Base-by-base conservation (phyloP, 2,888 invertebrate species). In the Tipula lateralis region DNA sequence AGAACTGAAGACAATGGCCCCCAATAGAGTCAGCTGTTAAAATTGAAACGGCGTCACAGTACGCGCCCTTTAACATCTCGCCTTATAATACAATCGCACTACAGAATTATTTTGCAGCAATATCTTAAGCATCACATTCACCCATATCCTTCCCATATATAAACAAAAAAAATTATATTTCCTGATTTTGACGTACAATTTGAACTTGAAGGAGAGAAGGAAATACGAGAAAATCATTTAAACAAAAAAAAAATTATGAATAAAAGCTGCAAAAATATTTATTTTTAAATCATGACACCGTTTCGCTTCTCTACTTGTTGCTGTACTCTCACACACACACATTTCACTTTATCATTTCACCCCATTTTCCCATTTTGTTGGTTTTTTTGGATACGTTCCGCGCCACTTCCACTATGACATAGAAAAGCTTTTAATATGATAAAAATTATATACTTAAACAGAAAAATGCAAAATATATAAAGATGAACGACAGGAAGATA, bases 401-500 rank as follows among this genome's bases (percentile, higher is more conserved):
- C 24, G 2, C 82, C n/a, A 30, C 16, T 82, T 82, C 32, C 82
- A 30, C 29, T 82, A 6, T 82, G 82, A 82, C 82, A 82, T 29
- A 82, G 82, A 82, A 82, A 82, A 82, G 82, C 82, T 82, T 82
- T 82, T 82, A 82, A 82, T 82, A 82, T 82, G 82, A 82, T 82
- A 82, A 82, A 29, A 66, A 66, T 66, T 66, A 66, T 66, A 9
- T 66, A 66, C 66, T 66, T 66, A 66, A 66, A 66, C 9, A 66
- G 12, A 44, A 44, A 44, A 30, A 30, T 4, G n/a, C 19, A 19
- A 80, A 80, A 24, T 29, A 82, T 3, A 16, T 82, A 82, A 30
- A 82, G 66, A 66, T 19, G 66, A 66, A 66, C 24, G 66, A 66
- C 9, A 66, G n/a, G n/a, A n/a, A 66, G 24, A 66, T 66, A 24